Evolutionary conservation across 2,888 invertebrate genomes (phyloP), one percentile per base, ranked within the genome.

Genomic region (Oscheius sp.): DNA sequence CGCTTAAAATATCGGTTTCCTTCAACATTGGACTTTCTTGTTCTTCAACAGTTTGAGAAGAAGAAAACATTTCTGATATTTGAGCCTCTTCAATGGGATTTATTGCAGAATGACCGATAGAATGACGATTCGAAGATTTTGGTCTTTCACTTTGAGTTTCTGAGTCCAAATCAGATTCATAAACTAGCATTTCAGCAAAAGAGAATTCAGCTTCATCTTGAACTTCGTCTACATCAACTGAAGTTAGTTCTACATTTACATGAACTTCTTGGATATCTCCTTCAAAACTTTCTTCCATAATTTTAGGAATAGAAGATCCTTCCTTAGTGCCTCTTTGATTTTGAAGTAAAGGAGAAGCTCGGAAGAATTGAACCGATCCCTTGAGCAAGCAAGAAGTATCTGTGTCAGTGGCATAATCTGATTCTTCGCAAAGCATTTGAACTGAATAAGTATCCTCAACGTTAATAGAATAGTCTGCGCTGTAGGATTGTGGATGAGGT

Each of bases 351-450:
- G 58, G 65, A 12, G 69, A 71, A 6, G 70, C 64, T 10, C 70
- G 50, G 67, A 75, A 78, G 45, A 71, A 71, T 45, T 73, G 42
- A 10, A 75, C 75, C 23, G 71, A 70, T 55, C 84, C 80, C 17
- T 74, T 45, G 8, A 83, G 57, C 12, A 82, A 55, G 8, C 78
- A 74, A 1, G 78, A 76, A 17, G 77, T 71, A 48, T 84, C 82
- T 0, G 82, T 83, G 53, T 81, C 82, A 2, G 79, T 81, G 12
- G 77, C 75, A 58, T 74, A 74, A 64, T 83, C 83, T 0, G 80
- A 80, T 52, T 83, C 83, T 69, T 83, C 83, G 67, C 83, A 83
- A 2, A 83, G 46, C 83, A 83, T 83, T 61, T 83, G 82, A 55
- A 83, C 75, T 2, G 83, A 83, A 29, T 70, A 70, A 23, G 73